phyloP scores from a whole-genome alignment of 2,113 vertebrate species.

The Alexandromys fortis region DNA sequence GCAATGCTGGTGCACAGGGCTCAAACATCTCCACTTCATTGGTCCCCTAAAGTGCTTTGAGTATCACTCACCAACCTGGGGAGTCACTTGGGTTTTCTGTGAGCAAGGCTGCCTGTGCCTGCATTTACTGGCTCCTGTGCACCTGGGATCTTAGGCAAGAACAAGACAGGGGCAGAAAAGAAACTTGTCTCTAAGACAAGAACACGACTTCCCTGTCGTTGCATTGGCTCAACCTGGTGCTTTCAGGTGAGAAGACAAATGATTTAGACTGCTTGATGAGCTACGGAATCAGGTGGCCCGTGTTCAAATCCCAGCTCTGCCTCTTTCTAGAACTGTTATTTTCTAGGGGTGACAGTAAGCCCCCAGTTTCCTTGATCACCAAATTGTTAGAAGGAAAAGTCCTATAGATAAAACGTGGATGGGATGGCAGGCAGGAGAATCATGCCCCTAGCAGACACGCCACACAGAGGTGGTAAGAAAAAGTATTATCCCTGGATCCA shows the following conservation, averaged over 20 bases:
- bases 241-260: neutral
- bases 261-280: no score
- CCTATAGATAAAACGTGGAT: neutral
- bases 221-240: accelerated
- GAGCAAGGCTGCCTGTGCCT: neutral
- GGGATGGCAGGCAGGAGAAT: neutral
- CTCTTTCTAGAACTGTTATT: neutral
- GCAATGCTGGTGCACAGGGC: neutral
- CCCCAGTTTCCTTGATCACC: neutral
- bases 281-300: neutral
- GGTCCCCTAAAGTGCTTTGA: conserved; percentile 18
- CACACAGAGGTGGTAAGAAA: neutral
- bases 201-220: accelerated
- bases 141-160: neutral
- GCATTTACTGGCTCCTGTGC: neutral
- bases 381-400: neutral
- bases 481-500: neutral
- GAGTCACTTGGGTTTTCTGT: neutral
- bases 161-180: neutral
- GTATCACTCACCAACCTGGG: neutral
- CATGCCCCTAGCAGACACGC: neutral
- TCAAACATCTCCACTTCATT: neutral
- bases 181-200: neutral
- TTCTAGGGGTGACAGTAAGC: neutral
- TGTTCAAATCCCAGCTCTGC: neutral